Base-by-base conservation (phyloP, 2,113 vertebrate species). In the Megalops atlanticus region DNA sequence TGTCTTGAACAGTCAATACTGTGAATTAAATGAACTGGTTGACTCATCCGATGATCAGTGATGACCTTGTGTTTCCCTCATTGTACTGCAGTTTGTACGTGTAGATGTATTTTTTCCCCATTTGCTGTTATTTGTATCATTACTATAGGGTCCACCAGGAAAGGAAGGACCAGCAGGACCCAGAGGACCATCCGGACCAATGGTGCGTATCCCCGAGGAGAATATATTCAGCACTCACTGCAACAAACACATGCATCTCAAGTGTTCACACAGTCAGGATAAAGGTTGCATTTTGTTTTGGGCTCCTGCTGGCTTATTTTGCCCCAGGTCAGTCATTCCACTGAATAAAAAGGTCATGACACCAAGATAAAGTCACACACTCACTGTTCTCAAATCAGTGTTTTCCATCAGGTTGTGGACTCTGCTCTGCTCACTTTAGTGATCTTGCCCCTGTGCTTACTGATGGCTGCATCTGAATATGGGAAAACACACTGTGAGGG, bases 111-210 rank as follows among this genome's bases (percentile, higher is more conserved):
- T 54, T 54, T 54, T 54, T 1, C 10, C n/a, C n/a, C 77, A 76
- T 86, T 86, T 86, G 21, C 36, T 80, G 12, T 18, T 52, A 45
- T 35, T 36, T 87, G 6, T 74, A 78, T 87, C 95, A 92, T 91
- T 41, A 89, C 76, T 85, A 78, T 71, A 99, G 98, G 98, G 98
- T 82, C 97, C 95, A 91, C 96, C 96, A 88, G 98, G 98, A 93
- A 98, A 98, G 90, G 97, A 99, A 87, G 98, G 98, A 86, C 83
- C 93, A 77, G 93, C 96, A 91, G 98, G 98, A 93, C 98, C 98
- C 49, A 95, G 97, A 94, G 98, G 98, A 43, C 96, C 97, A 72
- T 88, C 96, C 72, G 98, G 98, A 83, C 95, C 95, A 85, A 94
- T 95, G 94, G 98, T 99, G 94, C 96, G 92, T 94, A 82, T 71